Percentiles rank a stretch among this genome's conserved stretches.
Evolutionary conservation across 2,888 invertebrate species (phyloP).

Genomic region (Monopis laevigella): DNA sequence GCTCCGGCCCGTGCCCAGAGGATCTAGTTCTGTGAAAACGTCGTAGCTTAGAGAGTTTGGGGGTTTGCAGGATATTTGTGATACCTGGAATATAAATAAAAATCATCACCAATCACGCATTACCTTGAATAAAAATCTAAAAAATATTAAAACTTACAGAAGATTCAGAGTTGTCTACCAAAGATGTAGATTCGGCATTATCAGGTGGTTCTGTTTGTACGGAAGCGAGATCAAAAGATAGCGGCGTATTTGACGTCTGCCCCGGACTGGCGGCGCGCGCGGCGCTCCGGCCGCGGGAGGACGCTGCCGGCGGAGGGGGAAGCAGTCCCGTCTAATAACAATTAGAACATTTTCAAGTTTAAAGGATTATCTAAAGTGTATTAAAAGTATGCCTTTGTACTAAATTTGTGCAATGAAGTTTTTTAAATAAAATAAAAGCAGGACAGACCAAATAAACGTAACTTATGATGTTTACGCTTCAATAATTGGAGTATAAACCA

Average conservation of each 20-base stretch:
- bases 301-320: conserved; percentile 49
- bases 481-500: too few species aligned
- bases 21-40: conserved; percentile 94
- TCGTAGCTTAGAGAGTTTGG: conserved; percentile 69
- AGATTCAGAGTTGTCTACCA: conserved; percentile 32
- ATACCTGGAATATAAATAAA: too few species aligned
- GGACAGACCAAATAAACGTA: too few species aligned
- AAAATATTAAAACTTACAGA: conserved; percentile 14
- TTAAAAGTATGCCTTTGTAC: too few species aligned
- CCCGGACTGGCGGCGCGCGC: conserved; percentile 42
- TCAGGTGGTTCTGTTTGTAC: conserved; percentile 35
- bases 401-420: too few species aligned
- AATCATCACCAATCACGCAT: too few species aligned
- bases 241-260: conserved; percentile 14
- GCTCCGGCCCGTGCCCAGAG: conserved; percentile 89
- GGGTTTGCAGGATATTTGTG: conserved; percentile 41
- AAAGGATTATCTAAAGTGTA: too few species aligned
- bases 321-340: conserved; percentile 42
- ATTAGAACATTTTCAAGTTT: neutral
- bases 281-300: conserved; percentile 39
- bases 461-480: too few species aligned
- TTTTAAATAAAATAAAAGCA: too few species aligned
- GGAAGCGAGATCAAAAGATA: conserved; percentile 40
- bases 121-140: neutral
- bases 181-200: conserved; percentile 23